Base-by-base conservation (phyloP, 1,140 invertebrate species). In the Tetragonula clypearis region DNA sequence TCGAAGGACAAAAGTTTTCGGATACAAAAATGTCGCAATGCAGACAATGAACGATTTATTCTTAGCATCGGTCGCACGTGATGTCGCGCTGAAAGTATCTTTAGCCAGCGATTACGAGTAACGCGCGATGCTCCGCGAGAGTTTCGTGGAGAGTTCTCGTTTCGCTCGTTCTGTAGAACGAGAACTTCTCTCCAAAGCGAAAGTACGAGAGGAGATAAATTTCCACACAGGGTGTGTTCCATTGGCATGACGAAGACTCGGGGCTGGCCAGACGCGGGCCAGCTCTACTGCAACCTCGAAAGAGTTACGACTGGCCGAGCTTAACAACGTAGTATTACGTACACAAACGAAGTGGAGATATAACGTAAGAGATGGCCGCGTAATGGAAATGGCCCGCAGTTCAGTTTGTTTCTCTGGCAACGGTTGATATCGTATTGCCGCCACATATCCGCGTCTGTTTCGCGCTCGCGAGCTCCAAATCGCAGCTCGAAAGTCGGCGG, bases 321-420 rank as follows among this genome's bases (percentile, higher is more conserved):
- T 78, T 60, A 78, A 78, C 75, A 65, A 26, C 41, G 11, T 6
- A 8, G 41, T 41, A 49, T 49, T 49, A 49, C 41, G 41, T 21
- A 65, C n/a, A 65, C 35, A 65, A 78, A 49, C 58, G 75, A 77
- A 75, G 75, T 26, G 75, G 58, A 23, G 35, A 35, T 35, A 35
- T 65, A 53, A 17, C 15, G 21, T 21, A 65, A 65, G 58, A 78
- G 60, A n/a, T 26, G 11, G 11, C 30, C 35, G 58, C 21, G 53
- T n/a, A 62, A 76, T 58, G 56, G 53, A 60, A 76, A 60, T 30
- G 30, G 30, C 26, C 8, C 72, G n/a, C 2, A 41, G 56, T 62
- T 6, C 75, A 1, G 75, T 77, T 77, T 77, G 56, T 77, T 77
- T 77, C 58, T 77, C 58, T 77, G 49, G 26, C 73, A 21, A 11